Evolutionary conservation across 2,113 vertebrate species (phyloP).

Genomic region (Pontoporia blainvillei): DNA sequence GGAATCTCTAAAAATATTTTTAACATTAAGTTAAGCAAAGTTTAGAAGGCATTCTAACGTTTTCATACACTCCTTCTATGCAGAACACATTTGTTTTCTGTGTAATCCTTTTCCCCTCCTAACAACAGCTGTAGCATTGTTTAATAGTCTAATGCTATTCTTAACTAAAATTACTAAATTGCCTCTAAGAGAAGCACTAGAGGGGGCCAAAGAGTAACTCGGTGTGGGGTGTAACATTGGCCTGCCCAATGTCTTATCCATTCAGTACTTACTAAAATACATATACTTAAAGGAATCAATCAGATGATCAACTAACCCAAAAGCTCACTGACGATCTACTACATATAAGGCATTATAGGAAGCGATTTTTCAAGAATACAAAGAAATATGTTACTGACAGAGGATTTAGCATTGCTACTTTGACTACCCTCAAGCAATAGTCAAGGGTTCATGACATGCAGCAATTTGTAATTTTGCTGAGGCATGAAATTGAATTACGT

Average conservation of each 20-base stretch:
- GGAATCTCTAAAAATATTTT: not conserved
- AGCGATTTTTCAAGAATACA: not conserved
- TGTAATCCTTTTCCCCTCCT: conserved; percentile 51
- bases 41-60: conserved; percentile 68
- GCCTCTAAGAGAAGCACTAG: conserved; percentile 37
- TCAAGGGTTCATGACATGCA: conserved; percentile 54
- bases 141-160: conserved; percentile 52
- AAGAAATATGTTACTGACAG: conserved; percentile 15
- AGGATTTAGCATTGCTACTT: conserved; percentile 1
- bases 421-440: conserved; percentile 44
- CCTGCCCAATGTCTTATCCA: not conserved
- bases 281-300: conserved; percentile 11
- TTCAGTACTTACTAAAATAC: not conserved
- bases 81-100: conserved; percentile 70
- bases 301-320: conserved; percentile 34
- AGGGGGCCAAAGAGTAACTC: conserved; percentile 60
- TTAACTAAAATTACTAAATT: conserved; percentile 1
- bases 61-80: conserved; percentile 57
- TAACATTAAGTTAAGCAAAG: conserved; percentile 39
- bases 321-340: not conserved
- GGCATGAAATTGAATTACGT: conserved; percentile 71
- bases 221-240: conserved; percentile 10
- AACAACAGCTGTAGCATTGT: conserved; percentile 70
- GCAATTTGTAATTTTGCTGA: conserved; percentile 69
- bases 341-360: not conserved